Evolutionary conservation across 2,888 invertebrate genomes (phyloP), one percentile per base, ranked within the genome.

Genomic region (Platypus cylindrus): DNA sequence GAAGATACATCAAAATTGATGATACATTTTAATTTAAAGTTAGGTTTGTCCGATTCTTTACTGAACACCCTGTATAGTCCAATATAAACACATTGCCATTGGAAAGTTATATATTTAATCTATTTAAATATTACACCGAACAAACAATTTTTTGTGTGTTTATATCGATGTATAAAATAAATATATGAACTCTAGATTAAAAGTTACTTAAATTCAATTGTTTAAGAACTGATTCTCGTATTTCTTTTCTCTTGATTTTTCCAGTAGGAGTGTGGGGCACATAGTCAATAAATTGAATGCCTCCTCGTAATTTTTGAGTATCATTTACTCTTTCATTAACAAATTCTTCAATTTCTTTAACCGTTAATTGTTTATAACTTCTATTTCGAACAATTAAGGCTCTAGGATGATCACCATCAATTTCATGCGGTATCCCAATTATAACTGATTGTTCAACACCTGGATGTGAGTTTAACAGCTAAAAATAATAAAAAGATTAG

Each of bases 211-310:
- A n/a, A n/a, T n/a, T n/a, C n/a, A n/a, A n/a, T n/a, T n/a, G n/a
- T n/a, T n/a, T n/a, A n/a, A n/a, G n/a, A n/a, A n/a, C n/a, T n/a
- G n/a, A n/a, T n/a, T n/a, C n/a, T n/a, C n/a, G n/a, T n/a, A n/a
- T 29, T 5, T 45, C 37, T 9, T 27, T 41, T 25, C 51, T 47
- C 34, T 49, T 54, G 4, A 57, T 37, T 48, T 59, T 59, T 2
- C 58, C 58, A 7, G 55, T 49, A 0, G 57, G 57, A 9, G 59
- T 60, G 14, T 50, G 35, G 1, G 56, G 56, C 11, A 60, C 37
- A 3, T 37, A 30, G 2, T 48, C 44, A 8, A 58, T 32, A 44
- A 59, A 48, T 40, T 49, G 51, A 5, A 59, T 48, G 0, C 59
- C 59, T 11, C 48, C 59, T 35, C 59, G 45, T n/a, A 60, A 40